Percentiles rank a stretch among this genome's conserved stretches.
Conservation (phyloP, 2,113 vertebrate genomes). For the Prunella himalayana region DNA sequence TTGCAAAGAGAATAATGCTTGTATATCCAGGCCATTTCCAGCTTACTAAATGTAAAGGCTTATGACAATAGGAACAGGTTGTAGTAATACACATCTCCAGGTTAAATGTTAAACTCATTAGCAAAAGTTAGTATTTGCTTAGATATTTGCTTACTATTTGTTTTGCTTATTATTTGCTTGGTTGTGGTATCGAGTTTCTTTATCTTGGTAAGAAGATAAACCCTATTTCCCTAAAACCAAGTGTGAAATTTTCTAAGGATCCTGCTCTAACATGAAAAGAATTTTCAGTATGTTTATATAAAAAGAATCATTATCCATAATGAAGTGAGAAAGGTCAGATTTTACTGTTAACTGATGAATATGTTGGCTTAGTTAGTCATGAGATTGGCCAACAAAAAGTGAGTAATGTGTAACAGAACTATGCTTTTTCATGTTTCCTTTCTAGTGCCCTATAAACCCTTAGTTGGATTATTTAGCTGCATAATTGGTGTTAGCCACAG, state of each 20-base stretch:
- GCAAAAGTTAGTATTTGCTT: not conserved
- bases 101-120: not conserved
- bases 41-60: not conserved
- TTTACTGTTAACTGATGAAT: not conserved
- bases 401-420: not conserved
- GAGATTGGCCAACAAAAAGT: not conserved
- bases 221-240: not conserved
- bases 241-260: not conserved
- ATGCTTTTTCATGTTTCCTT: not conserved
- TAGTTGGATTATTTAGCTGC: not conserved
- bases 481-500: not conserved
- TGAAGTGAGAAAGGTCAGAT: not conserved
- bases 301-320: not conserved
- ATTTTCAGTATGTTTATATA: not conserved
- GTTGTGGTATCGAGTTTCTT: not conserved
- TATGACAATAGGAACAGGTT: not conserved
- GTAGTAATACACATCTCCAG: not conserved
- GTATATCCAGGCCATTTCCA: not conserved
- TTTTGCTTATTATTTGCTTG: not conserved
- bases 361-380: not conserved
- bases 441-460: not conserved
- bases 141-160: not conserved
- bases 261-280: not conserved
- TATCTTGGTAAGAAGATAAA: not conserved
- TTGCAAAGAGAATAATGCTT: not conserved